phyloP scores from a whole-genome alignment of 1,140 invertebrate species.

The Drosophila kikkawai region DNA sequence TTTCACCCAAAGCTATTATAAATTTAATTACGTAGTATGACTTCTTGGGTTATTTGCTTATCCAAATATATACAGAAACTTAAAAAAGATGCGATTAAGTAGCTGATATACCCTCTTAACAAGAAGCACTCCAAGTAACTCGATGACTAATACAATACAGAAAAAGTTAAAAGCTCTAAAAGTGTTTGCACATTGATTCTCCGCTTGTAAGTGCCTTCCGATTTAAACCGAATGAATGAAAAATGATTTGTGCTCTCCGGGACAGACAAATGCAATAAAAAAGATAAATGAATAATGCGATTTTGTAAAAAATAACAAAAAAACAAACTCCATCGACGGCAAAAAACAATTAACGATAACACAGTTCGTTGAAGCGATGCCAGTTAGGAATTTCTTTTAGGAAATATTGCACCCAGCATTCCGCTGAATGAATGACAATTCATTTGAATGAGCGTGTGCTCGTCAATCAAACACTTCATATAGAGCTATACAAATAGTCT shows the following conservation, averaged over 20 bases:
- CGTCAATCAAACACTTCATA: slow-evolving; percentile 29
- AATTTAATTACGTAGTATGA: background rate
- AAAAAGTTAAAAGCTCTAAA: slow-evolving; percentile 41
- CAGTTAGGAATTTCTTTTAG: slow-evolving; percentile 32
- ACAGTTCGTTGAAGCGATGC: slow-evolving; percentile 8
- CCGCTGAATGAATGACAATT: slow-evolving; percentile 36
- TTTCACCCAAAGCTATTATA: slow-evolving; percentile 14
- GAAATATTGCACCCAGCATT: slow-evolving; percentile 19
- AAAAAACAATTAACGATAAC: slow-evolving; percentile 53
- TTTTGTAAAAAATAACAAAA: background rate
- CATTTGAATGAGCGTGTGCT: slow-evolving; percentile 27
- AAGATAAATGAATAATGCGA: slow-evolving; percentile 14
- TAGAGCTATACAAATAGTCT: background rate
- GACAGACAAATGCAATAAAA: slow-evolving; percentile 12
- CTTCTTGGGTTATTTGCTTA: background rate
- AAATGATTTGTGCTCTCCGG: slow-evolving; percentile 34
- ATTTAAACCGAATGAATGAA: slow-evolving; percentile 27
- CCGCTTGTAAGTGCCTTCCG: slow-evolving; percentile 9
- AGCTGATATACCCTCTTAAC: slow-evolving; percentile 9
- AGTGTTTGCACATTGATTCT: slow-evolving; percentile 47
- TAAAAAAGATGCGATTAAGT: background rate
- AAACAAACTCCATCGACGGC: slow-evolving; percentile 3
- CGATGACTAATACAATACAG: slow-evolving; percentile 9
- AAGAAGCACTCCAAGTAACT: background rate
- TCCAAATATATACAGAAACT: background rate